Percentiles rank a stretch among this genome's conserved stretches.
These are phyloP conservation scores for Anoplophora glabripennis DNA, from an alignment of 1,140 invertebrate species.

Conservation along the genomic window DNA sequence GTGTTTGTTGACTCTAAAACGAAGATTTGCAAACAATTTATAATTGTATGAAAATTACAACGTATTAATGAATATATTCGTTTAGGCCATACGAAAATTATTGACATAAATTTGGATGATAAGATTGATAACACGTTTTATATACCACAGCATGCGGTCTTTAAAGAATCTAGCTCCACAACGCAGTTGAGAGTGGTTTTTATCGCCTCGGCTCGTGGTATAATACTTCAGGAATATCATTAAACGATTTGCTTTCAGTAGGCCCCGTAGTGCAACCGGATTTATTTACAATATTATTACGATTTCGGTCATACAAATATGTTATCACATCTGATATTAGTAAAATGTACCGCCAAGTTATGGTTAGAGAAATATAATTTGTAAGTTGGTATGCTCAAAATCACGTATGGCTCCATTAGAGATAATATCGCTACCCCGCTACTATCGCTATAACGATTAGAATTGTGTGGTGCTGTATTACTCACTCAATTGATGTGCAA, in stretches of 20 bases:
- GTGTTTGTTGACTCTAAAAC: no score
- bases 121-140: not conserved
- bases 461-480: conserved; percentile 28
- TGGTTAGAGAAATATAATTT: conserved; percentile 35
- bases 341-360: conserved; percentile 51
- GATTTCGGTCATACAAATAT: conserved; percentile 35
- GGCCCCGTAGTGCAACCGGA: conserved; percentile 46
- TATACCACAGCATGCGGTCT: conserved; percentile 40
- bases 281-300: conserved; percentile 32
- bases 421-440: conserved; percentile 25
- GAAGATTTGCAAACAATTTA: not conserved
- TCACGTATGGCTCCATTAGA: conserved; percentile 33
- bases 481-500: conserved; percentile 17
- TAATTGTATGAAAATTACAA: not conserved
- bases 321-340: conserved; percentile 42
- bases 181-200: conserved; percentile 45
- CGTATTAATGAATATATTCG: not conserved
- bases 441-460: no score
- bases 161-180: conserved; percentile 29
- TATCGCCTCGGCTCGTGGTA: conserved; percentile 40
- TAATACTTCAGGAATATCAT: conserved; percentile 31
- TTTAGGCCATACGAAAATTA: not conserved
- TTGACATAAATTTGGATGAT: no score
- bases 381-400: conserved; percentile 49
- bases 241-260: conserved; percentile 38